These are phyloP conservation scores for Pseudopipra pipra DNA, from an alignment of 2,113 vertebrate species.

Conservation along the genomic window DNA sequence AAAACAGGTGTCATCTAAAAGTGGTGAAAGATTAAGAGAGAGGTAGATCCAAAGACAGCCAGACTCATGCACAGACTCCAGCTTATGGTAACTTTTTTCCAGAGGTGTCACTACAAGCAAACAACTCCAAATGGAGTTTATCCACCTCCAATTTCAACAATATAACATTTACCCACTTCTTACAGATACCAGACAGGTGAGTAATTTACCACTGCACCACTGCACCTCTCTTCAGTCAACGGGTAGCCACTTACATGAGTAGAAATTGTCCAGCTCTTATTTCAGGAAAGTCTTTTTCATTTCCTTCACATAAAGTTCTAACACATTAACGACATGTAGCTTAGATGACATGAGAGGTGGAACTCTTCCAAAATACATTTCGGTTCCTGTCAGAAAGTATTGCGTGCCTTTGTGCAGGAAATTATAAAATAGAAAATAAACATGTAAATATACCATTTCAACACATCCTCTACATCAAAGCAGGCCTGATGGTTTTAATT, in stretches of 20 bases:
- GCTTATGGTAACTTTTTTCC: background rate
- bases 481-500: conserved; percentile 47
- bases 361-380: conserved; percentile 41
- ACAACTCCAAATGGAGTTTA: background rate
- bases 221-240: background rate
- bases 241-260: background rate
- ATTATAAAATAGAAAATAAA: conserved; percentile 64
- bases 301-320: background rate
- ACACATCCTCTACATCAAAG: conserved; percentile 59
- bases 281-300: conserved; percentile 24
- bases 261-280: background rate
- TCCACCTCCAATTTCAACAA: background rate
- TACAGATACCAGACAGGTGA: conserved; percentile 11
- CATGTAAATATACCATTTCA: conserved; percentile 64
- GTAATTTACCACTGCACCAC: background rate
- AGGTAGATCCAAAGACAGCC: background rate
- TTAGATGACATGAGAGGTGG: conserved; percentile 19
- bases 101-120: background rate
- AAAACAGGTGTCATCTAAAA: background rate
- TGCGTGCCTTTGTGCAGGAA: conserved; percentile 37
- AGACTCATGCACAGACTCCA: background rate
- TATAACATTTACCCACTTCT: background rate
- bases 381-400: conserved; percentile 42
- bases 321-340: background rate
- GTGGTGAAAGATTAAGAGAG: background rate